phyloP scores from a whole-genome alignment of 2,888 invertebrate genomes.

The Ischnura elegans region DNA sequence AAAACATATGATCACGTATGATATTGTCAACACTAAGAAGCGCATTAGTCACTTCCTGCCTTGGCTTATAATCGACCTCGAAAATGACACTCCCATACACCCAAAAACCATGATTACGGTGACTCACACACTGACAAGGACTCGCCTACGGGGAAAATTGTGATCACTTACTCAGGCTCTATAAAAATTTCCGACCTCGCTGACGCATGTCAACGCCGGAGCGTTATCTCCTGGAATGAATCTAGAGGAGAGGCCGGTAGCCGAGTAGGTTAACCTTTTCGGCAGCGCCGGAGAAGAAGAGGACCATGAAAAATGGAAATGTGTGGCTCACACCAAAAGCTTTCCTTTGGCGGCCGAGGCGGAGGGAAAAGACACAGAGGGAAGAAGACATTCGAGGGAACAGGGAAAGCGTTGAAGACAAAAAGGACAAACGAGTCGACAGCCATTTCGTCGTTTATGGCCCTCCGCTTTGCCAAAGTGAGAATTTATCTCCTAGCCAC shows the following conservation, averaged over 20 bases:
- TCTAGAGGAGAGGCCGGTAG: neutral
- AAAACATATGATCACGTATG: too few relatives aligned
- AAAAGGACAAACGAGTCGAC: conserved; percentile 31
- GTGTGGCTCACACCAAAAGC: neutral
- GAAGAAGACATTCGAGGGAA: neutral
- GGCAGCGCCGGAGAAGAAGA: neutral
- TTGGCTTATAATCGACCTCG: neutral
- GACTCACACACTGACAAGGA: neutral
- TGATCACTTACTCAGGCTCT: neutral
- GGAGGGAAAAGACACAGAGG: neutral
- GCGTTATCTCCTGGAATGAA: neutral
- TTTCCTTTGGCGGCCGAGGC: neutral
- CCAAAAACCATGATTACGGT: neutral
- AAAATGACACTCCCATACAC: neutral
- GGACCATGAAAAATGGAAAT: neutral
- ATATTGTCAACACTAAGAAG: neutral
- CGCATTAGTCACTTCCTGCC: neutral
- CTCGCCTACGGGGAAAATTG: conserved; percentile 3
- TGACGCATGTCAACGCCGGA: conserved; percentile 12
- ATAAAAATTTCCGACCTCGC: conserved; percentile 3
- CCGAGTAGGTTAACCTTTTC: conserved; percentile 25
- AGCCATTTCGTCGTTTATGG: conserved; percentile 23
- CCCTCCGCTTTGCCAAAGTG: neutral
- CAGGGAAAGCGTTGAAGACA: neutral
- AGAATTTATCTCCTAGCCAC: conserved; percentile 24